phyloP scores from a whole-genome alignment of 2,113 vertebrate genomes.

The Urocitellus parryii region DNA sequence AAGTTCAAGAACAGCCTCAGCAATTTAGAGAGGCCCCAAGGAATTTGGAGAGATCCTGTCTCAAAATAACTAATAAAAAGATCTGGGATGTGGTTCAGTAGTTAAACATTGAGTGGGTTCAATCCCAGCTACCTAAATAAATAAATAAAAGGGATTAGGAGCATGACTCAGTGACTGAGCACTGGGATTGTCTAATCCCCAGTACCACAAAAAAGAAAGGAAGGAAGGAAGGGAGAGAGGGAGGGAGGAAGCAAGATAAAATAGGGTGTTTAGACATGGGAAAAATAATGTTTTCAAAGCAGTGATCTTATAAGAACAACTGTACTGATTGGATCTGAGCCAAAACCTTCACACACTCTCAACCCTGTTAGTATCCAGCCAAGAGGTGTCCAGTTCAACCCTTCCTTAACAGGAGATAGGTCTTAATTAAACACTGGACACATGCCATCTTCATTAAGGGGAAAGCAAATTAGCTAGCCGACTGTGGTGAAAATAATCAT shows the following conservation, averaged over 20 bases:
- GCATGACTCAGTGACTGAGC: too few relatives aligned
- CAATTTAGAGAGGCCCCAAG: too few relatives aligned
- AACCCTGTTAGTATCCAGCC: constrained; percentile 43
- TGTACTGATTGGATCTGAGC: constrained; percentile 56
- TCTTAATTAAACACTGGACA: constrained; percentile 76
- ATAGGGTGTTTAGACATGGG: neutral
- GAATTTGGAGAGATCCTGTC: too few relatives aligned
- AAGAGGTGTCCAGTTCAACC: constrained; percentile 66
- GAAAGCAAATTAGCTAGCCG: constrained; percentile 73
- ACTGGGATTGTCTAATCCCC: too few relatives aligned
- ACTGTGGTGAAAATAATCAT: constrained; percentile 42
- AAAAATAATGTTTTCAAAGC: constrained; percentile 44
- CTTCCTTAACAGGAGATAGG: constrained; percentile 72
- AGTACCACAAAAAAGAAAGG: too few relatives aligned
- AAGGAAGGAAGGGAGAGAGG: too few relatives aligned
- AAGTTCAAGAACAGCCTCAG: too few relatives aligned
- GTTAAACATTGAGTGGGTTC: too few relatives aligned
- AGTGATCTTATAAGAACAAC: constrained; percentile 51
- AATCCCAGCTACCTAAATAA: too few relatives aligned
- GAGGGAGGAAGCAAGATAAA: neutral
- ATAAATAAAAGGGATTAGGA: too few relatives aligned
- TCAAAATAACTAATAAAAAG: too few relatives aligned
- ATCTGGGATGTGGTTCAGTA: too few relatives aligned
- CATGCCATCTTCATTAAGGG: constrained; percentile 72
- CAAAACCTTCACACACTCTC: constrained; percentile 63